A percentile compares a stretch with the other conserved stretches of the same genome.
Conservation (phyloP, 1,140 invertebrate species). For the Trichogramma pretiosum region DNA sequence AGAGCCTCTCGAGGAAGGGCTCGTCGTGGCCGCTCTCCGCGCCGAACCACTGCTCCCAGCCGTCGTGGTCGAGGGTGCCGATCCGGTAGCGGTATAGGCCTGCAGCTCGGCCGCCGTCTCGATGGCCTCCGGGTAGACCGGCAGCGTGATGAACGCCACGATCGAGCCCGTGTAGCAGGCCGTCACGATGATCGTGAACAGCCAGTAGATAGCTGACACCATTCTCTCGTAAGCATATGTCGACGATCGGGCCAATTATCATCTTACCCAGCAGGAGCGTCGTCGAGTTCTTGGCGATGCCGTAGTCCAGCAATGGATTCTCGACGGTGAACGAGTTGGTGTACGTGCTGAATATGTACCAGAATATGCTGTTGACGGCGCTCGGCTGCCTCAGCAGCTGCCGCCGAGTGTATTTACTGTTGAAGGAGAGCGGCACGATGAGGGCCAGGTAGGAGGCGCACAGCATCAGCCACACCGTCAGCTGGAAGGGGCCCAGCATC, state of each 20-base stretch:
- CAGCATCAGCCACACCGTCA: slow-evolving; percentile 64
- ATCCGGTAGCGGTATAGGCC: slow-evolving; percentile 48
- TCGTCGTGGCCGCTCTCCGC: slow-evolving; percentile 48
- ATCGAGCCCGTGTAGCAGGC: slow-evolving; percentile 71
- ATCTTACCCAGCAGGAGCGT: slow-evolving; percentile 57
- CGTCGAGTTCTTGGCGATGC: slow-evolving; percentile 57
- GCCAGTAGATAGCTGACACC: slow-evolving; percentile 59
- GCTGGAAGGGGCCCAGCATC: slow-evolving; percentile 71
- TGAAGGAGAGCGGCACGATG: slow-evolving; percentile 61
- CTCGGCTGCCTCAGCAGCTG: slow-evolving; percentile 56
- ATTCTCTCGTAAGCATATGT: not conserved
- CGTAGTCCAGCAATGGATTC: slow-evolving; percentile 58
- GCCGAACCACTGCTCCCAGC: slow-evolving; percentile 63
- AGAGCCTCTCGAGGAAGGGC: slow-evolving; percentile 46
- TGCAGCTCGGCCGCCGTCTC: slow-evolving; percentile 56
- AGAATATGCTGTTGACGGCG: slow-evolving; percentile 67
- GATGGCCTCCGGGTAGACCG: slow-evolving; percentile 58
- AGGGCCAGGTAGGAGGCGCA: slow-evolving; percentile 60
- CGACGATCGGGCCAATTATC: not conserved
- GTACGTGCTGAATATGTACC: slow-evolving; percentile 73
- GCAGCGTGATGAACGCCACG: slow-evolving; percentile 69
- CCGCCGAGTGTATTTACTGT: slow-evolving; percentile 54
- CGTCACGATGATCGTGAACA: slow-evolving; percentile 71
- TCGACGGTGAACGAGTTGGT: slow-evolving; percentile 68
- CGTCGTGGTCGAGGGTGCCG: slow-evolving; percentile 57